These are phyloP conservation scores for Amazona ochrocephala DNA, from an alignment of 2,797 vertebrate species.

Conservation along the genomic window DNA sequence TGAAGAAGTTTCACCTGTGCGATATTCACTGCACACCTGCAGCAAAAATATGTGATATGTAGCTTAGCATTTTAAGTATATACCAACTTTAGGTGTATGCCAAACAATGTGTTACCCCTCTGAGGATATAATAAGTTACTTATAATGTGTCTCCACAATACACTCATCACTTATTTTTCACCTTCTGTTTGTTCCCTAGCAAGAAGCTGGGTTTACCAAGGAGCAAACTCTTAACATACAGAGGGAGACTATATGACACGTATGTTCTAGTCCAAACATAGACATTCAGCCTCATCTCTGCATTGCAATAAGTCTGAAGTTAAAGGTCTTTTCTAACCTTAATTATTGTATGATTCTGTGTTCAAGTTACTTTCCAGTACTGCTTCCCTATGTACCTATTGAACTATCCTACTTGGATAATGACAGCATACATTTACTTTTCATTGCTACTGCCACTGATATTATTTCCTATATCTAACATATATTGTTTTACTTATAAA, in stretches of 20 bases:
- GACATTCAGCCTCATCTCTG: neutral
- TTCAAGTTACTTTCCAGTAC: neutral
- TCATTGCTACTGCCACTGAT: neutral
- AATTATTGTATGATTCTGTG: neutral
- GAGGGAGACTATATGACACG: neutral
- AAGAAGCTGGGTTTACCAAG: neutral
- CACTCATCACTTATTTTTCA: neutral
- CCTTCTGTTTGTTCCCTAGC: neutral
- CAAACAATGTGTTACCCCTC: neutral
- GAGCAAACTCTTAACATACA: neutral
- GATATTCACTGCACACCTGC: neutral
- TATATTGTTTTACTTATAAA: neutral
- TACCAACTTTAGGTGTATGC: neutral
- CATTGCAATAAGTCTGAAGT: neutral
- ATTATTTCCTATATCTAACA: neutral
- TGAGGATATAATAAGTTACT: neutral
- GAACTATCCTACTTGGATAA: neutral
- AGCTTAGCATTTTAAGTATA: neutral
- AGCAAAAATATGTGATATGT: neutral
- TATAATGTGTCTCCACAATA: neutral
- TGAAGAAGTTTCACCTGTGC: neutral
- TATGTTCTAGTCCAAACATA: neutral
- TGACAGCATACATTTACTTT: neutral
- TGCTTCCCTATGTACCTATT: neutral
- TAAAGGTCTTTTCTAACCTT: neutral